Base-by-base conservation (phyloP, 2,888 invertebrate species). In the Trisateles emortualis region DNA sequence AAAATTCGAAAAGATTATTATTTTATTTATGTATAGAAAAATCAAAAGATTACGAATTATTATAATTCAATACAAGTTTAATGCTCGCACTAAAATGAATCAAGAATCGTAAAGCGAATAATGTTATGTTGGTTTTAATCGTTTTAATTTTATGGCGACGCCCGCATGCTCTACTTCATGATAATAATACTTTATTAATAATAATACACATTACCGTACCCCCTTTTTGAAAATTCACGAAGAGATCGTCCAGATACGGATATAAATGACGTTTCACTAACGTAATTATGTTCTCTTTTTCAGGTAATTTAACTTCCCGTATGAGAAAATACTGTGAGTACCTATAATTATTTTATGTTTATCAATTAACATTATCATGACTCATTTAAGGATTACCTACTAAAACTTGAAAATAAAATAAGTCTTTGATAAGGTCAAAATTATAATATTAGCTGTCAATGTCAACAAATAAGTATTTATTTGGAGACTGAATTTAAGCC, bases 61-160 rank as follows among this genome's bases (percentile, higher is more conserved):
- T 66, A 67, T 76, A 70, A 80, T 81, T 76, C 76, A 83, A 84
- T 85, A 73, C 73, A 80, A 78, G 75, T 73, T 87, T 87, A 80
- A 86, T 74, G 71, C 74, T 64, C 59, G 79, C 69, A 66, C 78
- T 87, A 83, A 84, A 88, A 83, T 83, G 73, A 87, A 85, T 83
- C 74, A 75, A 76, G 61, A 72, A 70, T 76, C 83, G 79, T 90
- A 86, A 90, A 89, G 63, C 76, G 76, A 80, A 82, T 80, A 81
- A 77, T 80, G 76, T 79, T 76, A 75, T 76, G 74, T 62, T 46
- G 16, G 40, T 46, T 53, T 40, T 22, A 61, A 79, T 76, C 78
- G 78, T 83, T 79, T 73, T 81, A 73, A 84, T 83, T 87, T 89
- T 84, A 89, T 79, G 73, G 75, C 68, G 50, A 70, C 54, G 68